Base-by-base conservation (phyloP, 2,888 invertebrate species). In the Catocala fraxini region DNA sequence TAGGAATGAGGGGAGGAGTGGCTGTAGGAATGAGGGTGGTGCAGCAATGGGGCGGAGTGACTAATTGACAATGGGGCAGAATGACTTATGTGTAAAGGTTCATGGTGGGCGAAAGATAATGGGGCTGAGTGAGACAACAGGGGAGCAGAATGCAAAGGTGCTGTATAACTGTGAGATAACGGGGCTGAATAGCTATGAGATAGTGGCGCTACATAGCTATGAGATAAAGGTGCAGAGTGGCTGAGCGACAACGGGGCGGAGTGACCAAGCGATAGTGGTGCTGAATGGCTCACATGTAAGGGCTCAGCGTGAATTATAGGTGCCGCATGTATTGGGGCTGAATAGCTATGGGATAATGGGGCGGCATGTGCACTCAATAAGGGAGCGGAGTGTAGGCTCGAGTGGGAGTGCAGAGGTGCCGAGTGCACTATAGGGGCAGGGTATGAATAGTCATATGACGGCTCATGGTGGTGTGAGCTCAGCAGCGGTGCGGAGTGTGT, bases 401-500 rank as follows among this genome's bases (percentile, higher is more conserved):
- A 48, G n/a, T 59, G 25, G 7, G 58, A 52, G 46, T 59, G 54
- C 0, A 63, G 9, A 6, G 49, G 62, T 9, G 41, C 49, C n/a
- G 55, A 33, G 6, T 51, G 51, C 33, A 33, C n/a, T 39, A 47
- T 25, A 13, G 61, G 52, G 5, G 47, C 45, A 77, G 56, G 71
- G 58, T 51, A 56, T 59, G 69, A 13, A 61, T 65, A 53, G 59
- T 49, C 56, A 41, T 9, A 15, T 0, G 48, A 48, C 7, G 48
- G 9, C 13, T 48, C 56, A 9, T 56, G 56, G 6, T 48, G 56
- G 10, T 58, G 65, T 2, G 54, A 34, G 12, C 52, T 34, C 52
- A 54, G 49, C 43, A 59, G 11, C 43, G 69, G 57, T 41, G 68
- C n/a, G 39, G 71, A 48, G 55, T 62, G 52, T 47, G 25, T 56